phyloP scores from a whole-genome alignment of 2,113 vertebrate genomes.

The Euleptes europaea region DNA sequence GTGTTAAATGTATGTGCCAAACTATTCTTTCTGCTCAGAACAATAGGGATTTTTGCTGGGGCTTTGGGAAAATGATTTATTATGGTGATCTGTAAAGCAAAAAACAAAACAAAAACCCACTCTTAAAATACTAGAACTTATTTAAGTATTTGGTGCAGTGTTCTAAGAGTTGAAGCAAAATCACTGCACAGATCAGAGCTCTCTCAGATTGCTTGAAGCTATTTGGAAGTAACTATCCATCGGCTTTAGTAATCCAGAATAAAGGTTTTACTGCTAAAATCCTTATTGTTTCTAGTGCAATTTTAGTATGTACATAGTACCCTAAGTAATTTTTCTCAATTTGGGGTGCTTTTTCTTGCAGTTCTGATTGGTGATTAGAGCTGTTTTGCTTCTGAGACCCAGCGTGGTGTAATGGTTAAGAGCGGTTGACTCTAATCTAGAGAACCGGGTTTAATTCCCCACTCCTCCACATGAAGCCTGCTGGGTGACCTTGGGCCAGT shows the following conservation, averaged over 20 bases:
- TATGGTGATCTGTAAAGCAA: not conserved
- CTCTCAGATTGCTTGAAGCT: not conserved
- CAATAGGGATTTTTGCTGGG: conserved; percentile 24
- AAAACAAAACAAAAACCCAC: no score
- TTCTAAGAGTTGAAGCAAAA: not conserved
- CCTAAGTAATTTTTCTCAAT: no score
- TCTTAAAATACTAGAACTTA: not conserved
- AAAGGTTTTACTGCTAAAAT: not conserved
- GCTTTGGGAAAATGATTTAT: not conserved
- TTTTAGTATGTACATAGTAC: not conserved
- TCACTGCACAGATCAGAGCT: not conserved
- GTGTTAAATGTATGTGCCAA: conserved; percentile 14
- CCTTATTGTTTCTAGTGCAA: not conserved
- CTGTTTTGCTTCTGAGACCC: no score
- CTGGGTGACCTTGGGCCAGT: no score
- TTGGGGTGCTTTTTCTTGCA: no score
- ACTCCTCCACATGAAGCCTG: no score
- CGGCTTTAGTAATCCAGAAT: not conserved
- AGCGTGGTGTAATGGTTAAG: no score
- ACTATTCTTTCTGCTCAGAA: conserved; percentile 42
- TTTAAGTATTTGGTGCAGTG: not conserved
- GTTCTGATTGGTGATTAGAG: no score
- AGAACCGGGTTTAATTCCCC: no score
- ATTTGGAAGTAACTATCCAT: not conserved
- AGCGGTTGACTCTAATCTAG: no score